Evolutionary conservation across 2,797 vertebrate species (phyloP).

Genomic region (Tragopan temminckii): DNA sequence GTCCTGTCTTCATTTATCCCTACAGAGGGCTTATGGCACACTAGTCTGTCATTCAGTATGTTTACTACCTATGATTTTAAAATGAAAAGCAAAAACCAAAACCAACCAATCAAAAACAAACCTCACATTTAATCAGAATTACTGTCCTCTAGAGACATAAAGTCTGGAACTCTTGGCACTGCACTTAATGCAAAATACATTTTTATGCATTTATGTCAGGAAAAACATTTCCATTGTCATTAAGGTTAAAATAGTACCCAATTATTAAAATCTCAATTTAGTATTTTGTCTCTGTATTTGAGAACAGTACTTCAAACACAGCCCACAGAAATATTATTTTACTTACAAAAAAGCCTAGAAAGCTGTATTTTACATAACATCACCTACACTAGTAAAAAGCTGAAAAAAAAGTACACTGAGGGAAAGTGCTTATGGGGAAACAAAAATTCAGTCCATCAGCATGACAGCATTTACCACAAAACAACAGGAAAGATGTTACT

Average conservation of each 20-base stretch:
- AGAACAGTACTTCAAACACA: background rate
- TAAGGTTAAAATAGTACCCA: background rate
- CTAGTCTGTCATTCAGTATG: background rate
- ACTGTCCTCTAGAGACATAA: background rate
- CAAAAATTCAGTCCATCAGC: background rate
- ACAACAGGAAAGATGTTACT: background rate
- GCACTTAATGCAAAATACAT: background rate
- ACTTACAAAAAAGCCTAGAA: background rate
- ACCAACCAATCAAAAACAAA: background rate
- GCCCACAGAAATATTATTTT: background rate
- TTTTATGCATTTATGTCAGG: background rate
- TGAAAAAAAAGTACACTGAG: background rate
- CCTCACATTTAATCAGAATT: background rate
- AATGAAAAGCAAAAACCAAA: background rate
- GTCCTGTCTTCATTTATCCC: background rate
- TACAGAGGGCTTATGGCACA: background rate
- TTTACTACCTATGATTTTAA: background rate
- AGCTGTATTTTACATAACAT: background rate
- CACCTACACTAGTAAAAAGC: background rate
- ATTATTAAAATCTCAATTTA: background rate
- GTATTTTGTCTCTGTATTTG: background rate
- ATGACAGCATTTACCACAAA: background rate
- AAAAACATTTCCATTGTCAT: background rate
- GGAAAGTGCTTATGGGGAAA: background rate
- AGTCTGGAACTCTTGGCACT: background rate